Evolutionary conservation across 2,888 invertebrate species (phyloP), one percentile per base, ranked within the genome.

Genomic region (Leistus spinibarbis): DNA sequence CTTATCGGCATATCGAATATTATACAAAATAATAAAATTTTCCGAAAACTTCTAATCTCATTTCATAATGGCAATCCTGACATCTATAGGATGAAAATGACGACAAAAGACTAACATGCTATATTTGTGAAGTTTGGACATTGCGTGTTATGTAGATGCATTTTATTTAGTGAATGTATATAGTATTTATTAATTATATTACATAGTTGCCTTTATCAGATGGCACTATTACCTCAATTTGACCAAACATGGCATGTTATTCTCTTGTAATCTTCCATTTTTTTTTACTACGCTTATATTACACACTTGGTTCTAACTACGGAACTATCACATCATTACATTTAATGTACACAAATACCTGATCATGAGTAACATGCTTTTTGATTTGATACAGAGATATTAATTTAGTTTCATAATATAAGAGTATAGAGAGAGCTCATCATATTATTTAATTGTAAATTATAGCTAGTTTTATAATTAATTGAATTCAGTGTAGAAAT

Each of bases 341-440:
- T 66, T 73, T 73, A 73, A 73, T 73, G 73, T 73, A 73, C 73
- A 73, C 73, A 73, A n/a, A n/a, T 73, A 73, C 73, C 73, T 73
- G 73, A 73, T 73, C 54, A 73, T 60, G 60, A 60, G 19, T 20
- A 60, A 60, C 17, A 60, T 60, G 60, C 60, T 60, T 60, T 19
- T 60, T 40, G 40, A 40, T 40, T 40, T 40, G 40, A 40, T 40
- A 40, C 40, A 40, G 40, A 2, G 40, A 10, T 40, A 40, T 40
- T 40, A 40, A 40, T 60, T 60, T 60, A 22, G 20, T 60, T 60
- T 17, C 3, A 60, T 17, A 57, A 20, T 20, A 22, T 40, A 40
- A 40, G 40, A n/a, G 13, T 54, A 54, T 5, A 54, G 54, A 60
- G 60, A 60, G 60, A 19, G 17, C 19, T 19, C 19, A 20, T 60